Conservation (phyloP, 2,113 vertebrate genomes). For the Camarhynchus parvulus region DNA sequence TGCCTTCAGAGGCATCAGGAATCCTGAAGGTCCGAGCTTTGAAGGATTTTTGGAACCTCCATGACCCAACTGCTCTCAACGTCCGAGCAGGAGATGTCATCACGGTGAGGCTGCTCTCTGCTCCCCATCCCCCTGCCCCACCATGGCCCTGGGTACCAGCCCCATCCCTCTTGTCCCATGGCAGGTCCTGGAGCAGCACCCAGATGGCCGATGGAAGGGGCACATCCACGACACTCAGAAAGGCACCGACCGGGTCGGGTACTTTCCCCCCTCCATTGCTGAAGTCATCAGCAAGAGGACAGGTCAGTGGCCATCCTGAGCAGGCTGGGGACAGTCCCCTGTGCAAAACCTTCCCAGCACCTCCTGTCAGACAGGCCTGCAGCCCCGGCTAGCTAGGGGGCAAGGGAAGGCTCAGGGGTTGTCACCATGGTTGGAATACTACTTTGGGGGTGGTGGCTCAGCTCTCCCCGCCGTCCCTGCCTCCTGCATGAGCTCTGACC, state of each 20-base stretch:
- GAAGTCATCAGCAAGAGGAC: constrained; percentile 93
- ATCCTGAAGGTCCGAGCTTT: constrained; percentile 93
- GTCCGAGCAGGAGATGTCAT: constrained; percentile 92
- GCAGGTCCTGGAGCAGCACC: constrained; percentile 94
- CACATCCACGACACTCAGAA: constrained; percentile 90
- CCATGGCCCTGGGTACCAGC: background rate
- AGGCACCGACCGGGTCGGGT: constrained; percentile 91
- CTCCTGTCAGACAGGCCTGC: background rate
- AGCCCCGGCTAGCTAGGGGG: background rate
- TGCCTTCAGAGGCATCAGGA: constrained; percentile 88
- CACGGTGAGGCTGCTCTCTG: constrained; percentile 80
- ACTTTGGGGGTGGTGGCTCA: background rate
- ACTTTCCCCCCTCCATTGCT: constrained; percentile 93
- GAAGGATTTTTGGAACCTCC: constrained; percentile 97
- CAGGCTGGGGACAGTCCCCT: background rate
- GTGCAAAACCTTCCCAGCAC: background rate
- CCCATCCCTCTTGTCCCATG: background rate
- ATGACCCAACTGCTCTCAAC: constrained; percentile 94
- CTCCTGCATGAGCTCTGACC: constrained; percentile 1
- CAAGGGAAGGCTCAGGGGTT: background rate
- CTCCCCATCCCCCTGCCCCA: rapidly evolving
- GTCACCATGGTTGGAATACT: background rate
- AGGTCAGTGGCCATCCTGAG: constrained; percentile 66
- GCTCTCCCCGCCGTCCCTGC: background rate
- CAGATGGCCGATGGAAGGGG: constrained; percentile 94